Conservation (phyloP, 2,113 vertebrate genomes). For the Halichoerus grypus region DNA sequence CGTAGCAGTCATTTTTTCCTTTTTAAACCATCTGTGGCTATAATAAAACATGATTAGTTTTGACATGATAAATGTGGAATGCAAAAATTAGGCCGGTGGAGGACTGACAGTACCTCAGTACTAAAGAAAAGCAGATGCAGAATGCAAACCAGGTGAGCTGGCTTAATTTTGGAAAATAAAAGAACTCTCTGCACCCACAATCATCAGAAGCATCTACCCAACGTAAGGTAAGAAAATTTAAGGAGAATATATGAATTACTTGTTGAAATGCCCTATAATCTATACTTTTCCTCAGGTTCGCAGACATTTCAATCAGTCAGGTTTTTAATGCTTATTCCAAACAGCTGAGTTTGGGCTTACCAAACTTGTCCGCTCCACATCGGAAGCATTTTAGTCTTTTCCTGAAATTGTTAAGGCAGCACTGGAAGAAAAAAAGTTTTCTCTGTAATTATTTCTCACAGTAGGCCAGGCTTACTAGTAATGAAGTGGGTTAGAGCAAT, state of each 20-base stretch:
- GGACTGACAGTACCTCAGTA: neutral
- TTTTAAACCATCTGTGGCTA: constrained; percentile 5
- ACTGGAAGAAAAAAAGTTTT: constrained; percentile 90
- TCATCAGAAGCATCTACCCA: neutral
- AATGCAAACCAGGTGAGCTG: neutral
- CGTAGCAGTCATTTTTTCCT: neutral
- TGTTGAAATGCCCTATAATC: neutral
- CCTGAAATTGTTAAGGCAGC: constrained; percentile 99
- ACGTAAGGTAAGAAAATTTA: neutral
- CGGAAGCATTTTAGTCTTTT: constrained; percentile 99
- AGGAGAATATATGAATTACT: neutral
- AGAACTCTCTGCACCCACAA: neutral
- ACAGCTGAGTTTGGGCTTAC: constrained; percentile 88
- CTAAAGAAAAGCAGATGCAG: neutral
- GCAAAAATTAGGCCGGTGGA: neutral
- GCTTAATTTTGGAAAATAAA: neutral
- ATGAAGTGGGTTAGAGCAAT: neutral
- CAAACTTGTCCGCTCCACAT: constrained; percentile 97
- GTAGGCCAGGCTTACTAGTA: constrained; percentile 54
- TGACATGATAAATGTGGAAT: neutral
- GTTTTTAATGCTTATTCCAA: constrained; percentile 48
- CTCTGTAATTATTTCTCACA: constrained; percentile 74
- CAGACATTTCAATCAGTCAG: neutral
- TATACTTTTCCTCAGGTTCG: neutral
- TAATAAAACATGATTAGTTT: neutral